Percentiles rank a stretch among this genome's conserved stretches.
phyloP scores from a whole-genome alignment of 1,140 invertebrate genomes.

The Trichomalopsis sarcophagae region DNA sequence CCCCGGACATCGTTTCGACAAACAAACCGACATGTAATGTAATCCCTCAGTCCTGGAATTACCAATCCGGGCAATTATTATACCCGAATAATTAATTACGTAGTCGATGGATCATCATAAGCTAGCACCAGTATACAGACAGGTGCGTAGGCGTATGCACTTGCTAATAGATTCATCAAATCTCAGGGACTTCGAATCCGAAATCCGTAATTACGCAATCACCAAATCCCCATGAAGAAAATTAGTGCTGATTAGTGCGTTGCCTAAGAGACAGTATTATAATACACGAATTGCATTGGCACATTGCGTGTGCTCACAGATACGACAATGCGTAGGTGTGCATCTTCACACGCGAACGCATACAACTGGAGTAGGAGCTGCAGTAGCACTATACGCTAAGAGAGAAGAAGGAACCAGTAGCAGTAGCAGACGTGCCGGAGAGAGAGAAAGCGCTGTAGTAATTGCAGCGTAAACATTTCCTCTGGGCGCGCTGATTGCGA shows the following conservation, averaged over 20 bases:
- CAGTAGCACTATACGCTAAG: constrained; percentile 29
- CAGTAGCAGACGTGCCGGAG: constrained; percentile 12
- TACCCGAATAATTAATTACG: background rate
- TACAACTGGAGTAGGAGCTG: background rate
- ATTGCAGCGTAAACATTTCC: constrained; percentile 71
- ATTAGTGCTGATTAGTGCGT: no score
- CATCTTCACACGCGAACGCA: constrained; percentile 11
- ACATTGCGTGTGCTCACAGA: background rate
- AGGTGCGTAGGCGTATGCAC: background rate
- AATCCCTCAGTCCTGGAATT: background rate
- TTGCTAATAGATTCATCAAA: constrained; percentile 8
- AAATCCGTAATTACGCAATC: background rate
- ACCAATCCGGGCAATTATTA: background rate
- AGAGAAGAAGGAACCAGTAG: constrained; percentile 28
- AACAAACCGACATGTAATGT: background rate
- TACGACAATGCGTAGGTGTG: background rate
- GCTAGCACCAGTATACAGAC: background rate
- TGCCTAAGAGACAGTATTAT: no score
- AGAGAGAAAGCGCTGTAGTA: constrained; percentile 53
- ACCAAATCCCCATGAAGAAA: no score
- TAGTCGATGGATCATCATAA: background rate
- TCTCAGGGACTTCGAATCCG: background rate
- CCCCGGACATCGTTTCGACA: background rate
- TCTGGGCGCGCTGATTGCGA: constrained; percentile 65
- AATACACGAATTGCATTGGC: background rate